Evolutionary conservation across 2,888 invertebrate genomes (phyloP).

Genomic region (Meloe dianella): DNA sequence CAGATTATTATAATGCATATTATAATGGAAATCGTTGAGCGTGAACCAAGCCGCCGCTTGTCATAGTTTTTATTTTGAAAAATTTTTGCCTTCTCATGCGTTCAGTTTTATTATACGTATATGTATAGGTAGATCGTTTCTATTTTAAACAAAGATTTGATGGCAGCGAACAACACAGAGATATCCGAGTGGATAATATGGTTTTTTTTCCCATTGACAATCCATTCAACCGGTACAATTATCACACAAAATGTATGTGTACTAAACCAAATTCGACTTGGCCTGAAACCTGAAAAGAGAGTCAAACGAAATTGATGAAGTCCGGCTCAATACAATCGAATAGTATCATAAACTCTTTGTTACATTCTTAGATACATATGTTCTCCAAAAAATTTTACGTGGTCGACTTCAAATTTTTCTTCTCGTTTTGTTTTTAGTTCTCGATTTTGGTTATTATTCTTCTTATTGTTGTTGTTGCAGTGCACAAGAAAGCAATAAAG

Average conservation of each 20-base stretch:
- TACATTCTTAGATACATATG: not conserved
- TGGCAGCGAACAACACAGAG: too few relatives aligned
- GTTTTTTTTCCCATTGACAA: conserved; percentile 3
- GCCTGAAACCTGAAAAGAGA: too few relatives aligned
- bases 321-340: too few relatives aligned
- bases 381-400: not conserved
- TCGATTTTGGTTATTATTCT: not conserved
- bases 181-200: not conserved
- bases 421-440: not conserved
- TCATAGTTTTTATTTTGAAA: conserved; percentile 53
- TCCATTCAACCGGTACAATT: not conserved
- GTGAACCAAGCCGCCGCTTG: conserved; percentile 54
- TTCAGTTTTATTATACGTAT: conserved; percentile 44
- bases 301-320: too few relatives aligned
- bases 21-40: conserved; percentile 53
- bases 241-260: too few relatives aligned
- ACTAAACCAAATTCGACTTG: too few relatives aligned
- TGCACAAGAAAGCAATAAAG: conserved; percentile 28
- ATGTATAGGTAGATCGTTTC: not conserved
- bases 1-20: conserved; percentile 38
- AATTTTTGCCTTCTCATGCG: conserved; percentile 49
- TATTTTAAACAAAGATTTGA: too few relatives aligned
- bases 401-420: not conserved
- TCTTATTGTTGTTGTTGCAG: not conserved
- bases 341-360: too few relatives aligned